These are phyloP conservation scores for Pandion haliaetus DNA, from an alignment of 2,113 vertebrate genomes.

Conservation along the genomic window DNA sequence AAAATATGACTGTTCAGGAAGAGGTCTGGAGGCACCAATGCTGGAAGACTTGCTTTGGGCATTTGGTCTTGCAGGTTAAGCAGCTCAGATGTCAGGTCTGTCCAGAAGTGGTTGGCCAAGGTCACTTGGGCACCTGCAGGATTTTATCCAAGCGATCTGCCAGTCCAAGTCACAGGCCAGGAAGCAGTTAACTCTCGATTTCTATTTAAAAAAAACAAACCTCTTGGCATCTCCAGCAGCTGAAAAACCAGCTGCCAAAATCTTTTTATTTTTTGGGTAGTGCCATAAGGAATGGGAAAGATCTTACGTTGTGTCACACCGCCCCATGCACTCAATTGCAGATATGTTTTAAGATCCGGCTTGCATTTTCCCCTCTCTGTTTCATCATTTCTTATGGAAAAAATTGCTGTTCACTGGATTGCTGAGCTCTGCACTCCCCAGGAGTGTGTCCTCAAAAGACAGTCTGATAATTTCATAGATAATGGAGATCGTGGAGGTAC, in stretches of 20 bases:
- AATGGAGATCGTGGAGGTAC: background rate
- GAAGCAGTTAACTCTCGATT: background rate
- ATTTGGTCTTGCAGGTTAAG: accelerated
- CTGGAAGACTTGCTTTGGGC: no score
- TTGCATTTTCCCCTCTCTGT: background rate
- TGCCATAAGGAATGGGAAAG: background rate
- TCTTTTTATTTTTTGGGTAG: background rate
- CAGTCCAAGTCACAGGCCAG: accelerated
- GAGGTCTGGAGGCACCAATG: accelerated
- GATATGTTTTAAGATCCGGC: background rate
- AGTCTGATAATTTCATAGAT: background rate
- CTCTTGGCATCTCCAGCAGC: background rate
- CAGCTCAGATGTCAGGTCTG: background rate
- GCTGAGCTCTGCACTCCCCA: background rate
- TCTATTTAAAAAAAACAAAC: background rate
- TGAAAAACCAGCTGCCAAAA: background rate
- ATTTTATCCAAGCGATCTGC: background rate
- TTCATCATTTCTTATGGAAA: background rate
- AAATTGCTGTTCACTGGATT: background rate
- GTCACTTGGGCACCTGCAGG: background rate
- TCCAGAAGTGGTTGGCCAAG: background rate
- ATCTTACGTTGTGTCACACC: background rate
- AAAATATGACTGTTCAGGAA: background rate
- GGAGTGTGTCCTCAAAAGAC: accelerated
- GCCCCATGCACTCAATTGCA: background rate